Evolutionary conservation across 2,113 vertebrate genomes (phyloP).

Genomic region (Passer domesticus): DNA sequence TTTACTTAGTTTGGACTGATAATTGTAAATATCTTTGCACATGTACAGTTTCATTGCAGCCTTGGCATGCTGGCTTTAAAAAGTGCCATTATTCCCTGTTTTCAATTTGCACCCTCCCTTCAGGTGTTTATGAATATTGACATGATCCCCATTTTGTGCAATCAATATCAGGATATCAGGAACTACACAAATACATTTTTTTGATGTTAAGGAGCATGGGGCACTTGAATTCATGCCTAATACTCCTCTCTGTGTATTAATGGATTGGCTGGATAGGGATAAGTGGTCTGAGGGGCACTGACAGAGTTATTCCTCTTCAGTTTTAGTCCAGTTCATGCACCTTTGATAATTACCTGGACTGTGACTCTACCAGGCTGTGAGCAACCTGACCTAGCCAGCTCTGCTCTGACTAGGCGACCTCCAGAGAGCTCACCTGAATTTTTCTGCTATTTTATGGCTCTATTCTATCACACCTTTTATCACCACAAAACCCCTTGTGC

Average conservation of each 20-base stretch:
- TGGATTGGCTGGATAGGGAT: too few species aligned
- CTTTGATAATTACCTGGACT: not conserved
- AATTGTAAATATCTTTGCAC: not conserved
- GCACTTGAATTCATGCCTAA: not conserved
- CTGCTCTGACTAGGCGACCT: not conserved
- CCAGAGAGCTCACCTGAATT: not conserved
- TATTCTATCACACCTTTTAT: not conserved
- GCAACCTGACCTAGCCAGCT: not conserved
- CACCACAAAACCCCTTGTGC: not conserved
- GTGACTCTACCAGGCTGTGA: not conserved
- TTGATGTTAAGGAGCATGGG: not conserved
- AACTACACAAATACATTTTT: not conserved
- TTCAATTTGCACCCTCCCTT: not conserved
- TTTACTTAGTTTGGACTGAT: not conserved
- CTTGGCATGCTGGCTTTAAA: not conserved
- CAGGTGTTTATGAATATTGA: not conserved
- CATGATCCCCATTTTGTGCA: not conserved
- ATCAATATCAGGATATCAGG: not conserved
- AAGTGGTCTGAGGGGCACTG: not conserved
- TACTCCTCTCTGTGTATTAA: not conserved
- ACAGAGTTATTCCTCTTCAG: not conserved
- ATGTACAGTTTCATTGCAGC: not conserved
- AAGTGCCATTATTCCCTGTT: not conserved
- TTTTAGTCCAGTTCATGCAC: not conserved
- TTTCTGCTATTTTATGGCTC: not conserved